Conservation (phyloP, 2,797 vertebrate genomes). For the Heliangelus exortis region DNA sequence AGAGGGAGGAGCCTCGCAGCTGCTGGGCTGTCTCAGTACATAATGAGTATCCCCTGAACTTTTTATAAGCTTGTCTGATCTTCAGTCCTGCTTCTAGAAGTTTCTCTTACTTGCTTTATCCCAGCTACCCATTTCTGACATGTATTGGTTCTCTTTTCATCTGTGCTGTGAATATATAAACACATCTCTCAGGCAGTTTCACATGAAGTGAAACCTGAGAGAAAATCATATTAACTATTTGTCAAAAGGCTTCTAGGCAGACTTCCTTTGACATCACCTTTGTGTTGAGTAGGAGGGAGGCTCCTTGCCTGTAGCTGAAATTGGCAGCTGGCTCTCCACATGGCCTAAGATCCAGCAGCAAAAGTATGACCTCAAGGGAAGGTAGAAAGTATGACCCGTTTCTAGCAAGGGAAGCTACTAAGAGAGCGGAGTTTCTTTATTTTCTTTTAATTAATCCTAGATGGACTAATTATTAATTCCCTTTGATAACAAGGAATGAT, state of each 20-base stretch:
- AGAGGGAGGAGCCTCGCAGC: slow-evolving; percentile 3
- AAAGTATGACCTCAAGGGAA: background rate
- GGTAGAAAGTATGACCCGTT: no score
- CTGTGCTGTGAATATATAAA: background rate
- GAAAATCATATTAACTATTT: slow-evolving; percentile 7
- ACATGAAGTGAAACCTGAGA: background rate
- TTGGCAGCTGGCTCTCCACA: background rate
- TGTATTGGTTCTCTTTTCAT: background rate
- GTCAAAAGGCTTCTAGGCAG: background rate
- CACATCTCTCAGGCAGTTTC: background rate
- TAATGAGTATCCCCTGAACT: background rate
- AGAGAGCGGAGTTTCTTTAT: background rate
- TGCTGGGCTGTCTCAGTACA: slow-evolving; percentile 20
- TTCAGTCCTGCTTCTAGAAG: background rate
- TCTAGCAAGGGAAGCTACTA: background rate
- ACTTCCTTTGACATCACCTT: background rate
- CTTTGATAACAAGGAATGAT: background rate
- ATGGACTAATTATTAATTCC: background rate
- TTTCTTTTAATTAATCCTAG: background rate
- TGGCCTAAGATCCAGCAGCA: background rate
- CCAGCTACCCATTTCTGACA: background rate
- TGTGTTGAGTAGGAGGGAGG: background rate
- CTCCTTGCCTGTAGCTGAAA: background rate
- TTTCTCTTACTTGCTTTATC: background rate
- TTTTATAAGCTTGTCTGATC: slow-evolving; percentile 22